phyloP scores from a whole-genome alignment of 1,140 invertebrate genomes.

The Coelopa frigida region DNA sequence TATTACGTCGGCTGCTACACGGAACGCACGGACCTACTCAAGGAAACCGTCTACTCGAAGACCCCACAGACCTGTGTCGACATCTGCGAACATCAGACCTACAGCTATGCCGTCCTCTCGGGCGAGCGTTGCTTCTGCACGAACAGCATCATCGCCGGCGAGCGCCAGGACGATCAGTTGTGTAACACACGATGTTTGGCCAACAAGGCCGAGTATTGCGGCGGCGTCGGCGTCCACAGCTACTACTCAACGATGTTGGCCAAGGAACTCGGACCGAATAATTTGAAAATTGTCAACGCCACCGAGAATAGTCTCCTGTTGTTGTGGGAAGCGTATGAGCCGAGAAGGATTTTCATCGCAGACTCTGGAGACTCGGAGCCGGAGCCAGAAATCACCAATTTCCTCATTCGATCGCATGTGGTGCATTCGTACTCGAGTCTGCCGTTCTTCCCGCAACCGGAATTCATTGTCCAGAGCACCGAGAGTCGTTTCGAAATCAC shows the following conservation, averaged over 20 bases:
- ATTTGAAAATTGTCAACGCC: constrained; percentile 44
- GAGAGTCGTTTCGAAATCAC: constrained; percentile 49
- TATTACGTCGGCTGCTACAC: constrained; percentile 38
- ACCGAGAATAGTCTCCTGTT: constrained; percentile 49
- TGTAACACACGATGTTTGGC: constrained; percentile 48
- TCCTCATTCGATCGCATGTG: constrained; percentile 46
- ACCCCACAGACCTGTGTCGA: constrained; percentile 36
- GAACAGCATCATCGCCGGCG: constrained; percentile 19
- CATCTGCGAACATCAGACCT: constrained; percentile 29
- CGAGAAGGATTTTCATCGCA: constrained; percentile 23
- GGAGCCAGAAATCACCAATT: constrained; percentile 43
- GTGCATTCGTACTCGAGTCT: constrained; percentile 45
- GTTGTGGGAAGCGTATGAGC: constrained; percentile 47
- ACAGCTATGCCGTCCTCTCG: constrained; percentile 31
- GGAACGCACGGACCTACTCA: constrained; percentile 27
- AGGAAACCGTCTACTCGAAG: constrained; percentile 36
- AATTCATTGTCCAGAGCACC: constrained; percentile 48
- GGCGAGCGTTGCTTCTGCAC: constrained; percentile 34
- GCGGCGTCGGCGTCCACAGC: constrained; percentile 47
- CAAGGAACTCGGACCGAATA: constrained; percentile 41
- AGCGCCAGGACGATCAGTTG: constrained; percentile 28
- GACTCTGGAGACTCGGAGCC: constrained; percentile 17
- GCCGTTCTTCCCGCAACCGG: constrained; percentile 25
- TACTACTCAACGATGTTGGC: constrained; percentile 47
- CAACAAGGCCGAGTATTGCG: constrained; percentile 50